phyloP scores from a whole-genome alignment of 1,140 invertebrate species.

The Drosophila kepulauana region DNA sequence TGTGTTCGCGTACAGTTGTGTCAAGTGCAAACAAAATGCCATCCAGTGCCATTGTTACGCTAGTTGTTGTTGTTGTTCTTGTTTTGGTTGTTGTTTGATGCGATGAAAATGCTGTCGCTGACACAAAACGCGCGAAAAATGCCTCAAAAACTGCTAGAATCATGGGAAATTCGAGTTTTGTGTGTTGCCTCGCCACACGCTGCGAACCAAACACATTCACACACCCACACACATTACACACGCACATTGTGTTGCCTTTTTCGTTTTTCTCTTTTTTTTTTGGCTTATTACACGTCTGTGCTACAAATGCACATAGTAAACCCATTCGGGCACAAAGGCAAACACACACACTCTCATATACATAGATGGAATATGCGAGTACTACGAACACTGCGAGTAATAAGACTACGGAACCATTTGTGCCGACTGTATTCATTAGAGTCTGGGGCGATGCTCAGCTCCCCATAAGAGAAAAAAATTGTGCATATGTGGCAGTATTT shows the following conservation, averaged over 20 bases:
- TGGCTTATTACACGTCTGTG: constrained; percentile 45
- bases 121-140: constrained; percentile 66
- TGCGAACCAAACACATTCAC: not conserved
- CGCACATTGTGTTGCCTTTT: not conserved
- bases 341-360: constrained; percentile 16
- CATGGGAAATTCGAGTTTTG: constrained; percentile 37
- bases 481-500: constrained; percentile 69
- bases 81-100: not conserved
- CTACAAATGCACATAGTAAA: constrained; percentile 45
- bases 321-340: constrained; percentile 42
- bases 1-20: constrained; percentile 37
- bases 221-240: constrained; percentile 3
- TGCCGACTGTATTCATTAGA: not conserved
- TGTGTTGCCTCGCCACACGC: constrained; percentile 24
- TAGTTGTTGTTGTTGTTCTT: not conserved
- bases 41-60: constrained; percentile 55
- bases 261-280: constrained; percentile 4
- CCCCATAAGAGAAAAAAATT: constrained; percentile 39
- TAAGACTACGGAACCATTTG: constrained; percentile 1
- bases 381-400: not conserved
- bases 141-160: constrained; percentile 41
- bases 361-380: constrained; percentile 32
- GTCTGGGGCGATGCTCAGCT: not conserved
- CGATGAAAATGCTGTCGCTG: constrained; percentile 51
- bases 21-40: constrained; percentile 78